These are phyloP conservation scores for Cairina moschata DNA, from an alignment of 2,113 vertebrate species.

Conservation along the genomic window DNA sequence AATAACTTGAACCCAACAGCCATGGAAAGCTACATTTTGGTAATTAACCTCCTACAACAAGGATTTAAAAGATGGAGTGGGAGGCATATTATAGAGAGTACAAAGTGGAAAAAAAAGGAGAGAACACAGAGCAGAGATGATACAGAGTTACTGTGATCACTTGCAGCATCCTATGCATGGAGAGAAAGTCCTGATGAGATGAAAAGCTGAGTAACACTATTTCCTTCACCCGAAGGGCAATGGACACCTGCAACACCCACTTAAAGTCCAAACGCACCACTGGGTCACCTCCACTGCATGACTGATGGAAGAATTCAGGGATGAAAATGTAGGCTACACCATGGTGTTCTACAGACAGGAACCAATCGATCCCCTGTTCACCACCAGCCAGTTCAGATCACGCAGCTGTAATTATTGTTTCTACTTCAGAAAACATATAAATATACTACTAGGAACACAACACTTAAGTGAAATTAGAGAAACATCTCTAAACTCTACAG, in stretches of 20 bases:
- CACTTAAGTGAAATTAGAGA: not conserved
- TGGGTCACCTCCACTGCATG: not conserved
- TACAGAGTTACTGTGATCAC: not conserved
- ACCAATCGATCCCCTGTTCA: not conserved
- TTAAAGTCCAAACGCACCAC: not conserved
- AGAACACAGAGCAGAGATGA: not conserved
- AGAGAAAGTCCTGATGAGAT: not conserved
- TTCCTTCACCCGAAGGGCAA: not conserved
- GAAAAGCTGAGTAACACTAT: not conserved
- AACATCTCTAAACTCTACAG: not conserved
- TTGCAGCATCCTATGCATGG: not conserved
- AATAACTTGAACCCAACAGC: conserved; percentile 1
- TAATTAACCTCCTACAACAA: conserved; percentile 66
- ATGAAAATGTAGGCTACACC: not conserved
- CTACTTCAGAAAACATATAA: not conserved
- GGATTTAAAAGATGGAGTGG: conserved; percentile 60
- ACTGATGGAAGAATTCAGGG: not conserved
- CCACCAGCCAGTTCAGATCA: no score
- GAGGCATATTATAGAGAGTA: conserved; percentile 34
- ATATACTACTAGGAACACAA: not conserved
- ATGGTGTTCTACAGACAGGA: not conserved
- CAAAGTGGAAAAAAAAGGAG: not conserved
- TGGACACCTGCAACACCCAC: not conserved
- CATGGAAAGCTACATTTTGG: conserved; percentile 33
- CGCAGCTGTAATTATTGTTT: not conserved